Conservation (phyloP, 2,888 invertebrate species). For the Cantharis rufa region DNA sequence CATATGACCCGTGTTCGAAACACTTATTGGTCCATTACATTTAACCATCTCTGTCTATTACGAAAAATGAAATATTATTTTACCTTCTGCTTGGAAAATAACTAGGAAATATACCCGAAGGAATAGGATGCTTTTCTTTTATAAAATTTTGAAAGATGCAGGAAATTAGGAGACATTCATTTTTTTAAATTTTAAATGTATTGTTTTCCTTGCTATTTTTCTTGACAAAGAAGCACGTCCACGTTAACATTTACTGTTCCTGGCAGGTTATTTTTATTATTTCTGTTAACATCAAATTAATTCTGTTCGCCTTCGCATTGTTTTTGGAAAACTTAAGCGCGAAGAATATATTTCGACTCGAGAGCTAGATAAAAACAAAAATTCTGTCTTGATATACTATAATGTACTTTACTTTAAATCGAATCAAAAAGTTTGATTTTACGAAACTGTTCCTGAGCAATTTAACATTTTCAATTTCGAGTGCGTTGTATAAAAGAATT, state of each 20-base stretch:
- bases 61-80: neutral
- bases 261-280: constrained; percentile 21
- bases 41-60: neutral
- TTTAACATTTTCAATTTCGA: neutral
- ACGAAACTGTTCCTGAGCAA: neutral
- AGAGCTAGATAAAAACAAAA: neutral
- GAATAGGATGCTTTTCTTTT: neutral
- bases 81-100: neutral
- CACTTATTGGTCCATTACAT: neutral
- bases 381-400: neutral
- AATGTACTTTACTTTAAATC: too few relatives aligned
- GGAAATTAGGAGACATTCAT: neutral
- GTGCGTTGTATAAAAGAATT: too few relatives aligned
- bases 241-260: constrained; percentile 14
- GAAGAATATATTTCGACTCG: neutral
- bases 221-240: constrained; percentile 11
- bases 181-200: neutral
- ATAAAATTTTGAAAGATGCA: neutral
- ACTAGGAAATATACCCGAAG: neutral
- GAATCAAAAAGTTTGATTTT: neutral
- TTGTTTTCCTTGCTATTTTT: neutral
- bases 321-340: neutral
- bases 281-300: neutral
- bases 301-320: neutral
- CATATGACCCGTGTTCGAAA: neutral